Conservation (phyloP, 2,888 invertebrate genomes). For the Hoplodrina ambigua region DNA sequence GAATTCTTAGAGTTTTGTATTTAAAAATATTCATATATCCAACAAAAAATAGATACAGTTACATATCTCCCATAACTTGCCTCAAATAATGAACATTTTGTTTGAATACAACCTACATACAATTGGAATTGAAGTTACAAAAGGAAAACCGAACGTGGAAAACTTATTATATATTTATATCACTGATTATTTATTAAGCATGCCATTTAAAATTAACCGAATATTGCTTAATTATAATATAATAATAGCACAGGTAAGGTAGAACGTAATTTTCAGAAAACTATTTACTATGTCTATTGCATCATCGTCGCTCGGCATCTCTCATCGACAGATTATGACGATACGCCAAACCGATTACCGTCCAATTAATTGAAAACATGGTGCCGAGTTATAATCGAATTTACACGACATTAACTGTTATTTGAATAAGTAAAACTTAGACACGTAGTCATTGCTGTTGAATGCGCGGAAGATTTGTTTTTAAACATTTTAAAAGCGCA, state of each 20-base stretch:
- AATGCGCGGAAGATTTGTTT: constrained; percentile 21
- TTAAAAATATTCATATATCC: too few species aligned
- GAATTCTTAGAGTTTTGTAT: too few species aligned
- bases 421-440: constrained; percentile 58
- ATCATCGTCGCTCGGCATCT: constrained; percentile 31
- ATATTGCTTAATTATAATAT: constrained; percentile 17
- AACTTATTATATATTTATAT: constrained; percentile 4
- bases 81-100: too few species aligned
- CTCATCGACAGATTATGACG: constrained; percentile 47
- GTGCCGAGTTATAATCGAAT: constrained; percentile 50
- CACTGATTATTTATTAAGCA: constrained; percentile 1
- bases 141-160: constrained; percentile 4
- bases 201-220: constrained; percentile 15
- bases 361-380: constrained; percentile 59
- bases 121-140: not conserved
- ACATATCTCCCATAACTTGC: too few species aligned
- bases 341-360: constrained; percentile 59
- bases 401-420: constrained; percentile 52
- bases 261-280: constrained; percentile 42
- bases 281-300: constrained; percentile 37
- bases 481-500: constrained; percentile 29
- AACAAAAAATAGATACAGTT: too few species aligned
- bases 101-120: too few species aligned
- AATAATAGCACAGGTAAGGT: constrained; percentile 14
- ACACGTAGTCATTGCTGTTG: constrained; percentile 23